Evolutionary conservation across 2,113 vertebrate species (phyloP).

Genomic region (Rousettus leschenaultii): DNA sequence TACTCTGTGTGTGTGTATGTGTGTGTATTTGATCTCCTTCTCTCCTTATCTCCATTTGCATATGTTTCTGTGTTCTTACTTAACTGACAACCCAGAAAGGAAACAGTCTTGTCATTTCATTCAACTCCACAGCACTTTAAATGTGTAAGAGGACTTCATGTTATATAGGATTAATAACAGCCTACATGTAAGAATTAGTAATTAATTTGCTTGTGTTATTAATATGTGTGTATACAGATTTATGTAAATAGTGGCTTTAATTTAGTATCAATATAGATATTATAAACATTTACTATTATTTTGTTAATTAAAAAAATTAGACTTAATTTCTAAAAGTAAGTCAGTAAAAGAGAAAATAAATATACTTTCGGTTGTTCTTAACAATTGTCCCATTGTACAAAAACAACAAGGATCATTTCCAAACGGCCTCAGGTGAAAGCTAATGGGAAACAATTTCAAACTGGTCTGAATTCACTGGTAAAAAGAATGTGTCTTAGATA

Average conservation of each 20-base stretch:
- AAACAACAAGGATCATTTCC: constrained; percentile 80
- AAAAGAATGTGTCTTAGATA: constrained; percentile 82
- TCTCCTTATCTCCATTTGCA: background rate
- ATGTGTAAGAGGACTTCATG: constrained; percentile 41
- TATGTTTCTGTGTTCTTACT: constrained; percentile 39
- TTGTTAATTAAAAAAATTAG: constrained; percentile 73
- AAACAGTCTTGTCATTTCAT: constrained; percentile 35
- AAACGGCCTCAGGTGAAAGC: constrained; percentile 84
- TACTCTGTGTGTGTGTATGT: background rate
- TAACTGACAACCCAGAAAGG: constrained; percentile 23
- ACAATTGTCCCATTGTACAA: constrained; percentile 82
- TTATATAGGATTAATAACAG: constrained; percentile 23
- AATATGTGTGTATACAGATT: background rate
- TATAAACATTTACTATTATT: constrained; percentile 69
- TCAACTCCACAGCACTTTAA: constrained; percentile 9
- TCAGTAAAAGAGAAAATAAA: constrained; percentile 80
- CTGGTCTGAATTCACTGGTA: constrained; percentile 78
- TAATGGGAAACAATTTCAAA: constrained; percentile 84
- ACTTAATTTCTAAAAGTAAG: constrained; percentile 75
- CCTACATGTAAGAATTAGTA: background rate
- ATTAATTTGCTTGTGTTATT: constrained; percentile 57
- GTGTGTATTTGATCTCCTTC: background rate
- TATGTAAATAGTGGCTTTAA: constrained; percentile 47
- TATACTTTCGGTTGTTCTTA: constrained; percentile 78
- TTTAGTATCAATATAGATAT: constrained; percentile 43